Evolutionary conservation across 2,113 vertebrate genomes (phyloP).

Genomic region (Tauraco erythrolophus): DNA sequence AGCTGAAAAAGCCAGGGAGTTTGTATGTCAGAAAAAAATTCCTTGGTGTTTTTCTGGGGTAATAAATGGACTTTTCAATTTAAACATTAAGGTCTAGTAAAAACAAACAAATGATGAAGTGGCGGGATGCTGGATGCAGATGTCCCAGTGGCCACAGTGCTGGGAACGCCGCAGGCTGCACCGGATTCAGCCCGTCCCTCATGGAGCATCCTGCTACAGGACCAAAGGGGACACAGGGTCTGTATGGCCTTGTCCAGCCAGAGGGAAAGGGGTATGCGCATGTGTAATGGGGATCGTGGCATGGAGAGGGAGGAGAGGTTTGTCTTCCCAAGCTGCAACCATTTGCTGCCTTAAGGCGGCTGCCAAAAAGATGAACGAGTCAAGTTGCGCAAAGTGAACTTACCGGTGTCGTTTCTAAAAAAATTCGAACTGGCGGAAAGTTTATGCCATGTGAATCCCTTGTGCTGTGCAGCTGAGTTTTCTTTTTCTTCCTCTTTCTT

Average conservation of each 20-base stretch:
- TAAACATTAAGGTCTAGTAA: neutral
- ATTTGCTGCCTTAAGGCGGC: neutral
- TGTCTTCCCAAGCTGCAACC: neutral
- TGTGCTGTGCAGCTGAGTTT: neutral
- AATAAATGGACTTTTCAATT: neutral
- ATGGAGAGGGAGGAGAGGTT: neutral
- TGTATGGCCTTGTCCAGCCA: neutral
- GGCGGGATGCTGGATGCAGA: neutral
- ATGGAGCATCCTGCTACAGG: neutral
- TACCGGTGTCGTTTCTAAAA: neutral
- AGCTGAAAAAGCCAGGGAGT: neutral
- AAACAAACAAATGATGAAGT: neutral
- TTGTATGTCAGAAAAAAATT: neutral
- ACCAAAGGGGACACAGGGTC: neutral
- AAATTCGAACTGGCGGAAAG: neutral
- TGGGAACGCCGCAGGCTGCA: accelerated
- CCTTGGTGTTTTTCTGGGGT: neutral
- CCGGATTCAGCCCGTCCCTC: neutral
- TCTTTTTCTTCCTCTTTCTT: neutral
- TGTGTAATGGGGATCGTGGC: neutral
- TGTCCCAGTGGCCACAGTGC: neutral
- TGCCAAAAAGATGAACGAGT: neutral
- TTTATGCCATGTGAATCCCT: neutral
- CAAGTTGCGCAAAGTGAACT: neutral
- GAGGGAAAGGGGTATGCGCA: accelerated